Base-by-base conservation (phyloP, 2,113 vertebrate species). In the Chrysemys picta region DNA sequence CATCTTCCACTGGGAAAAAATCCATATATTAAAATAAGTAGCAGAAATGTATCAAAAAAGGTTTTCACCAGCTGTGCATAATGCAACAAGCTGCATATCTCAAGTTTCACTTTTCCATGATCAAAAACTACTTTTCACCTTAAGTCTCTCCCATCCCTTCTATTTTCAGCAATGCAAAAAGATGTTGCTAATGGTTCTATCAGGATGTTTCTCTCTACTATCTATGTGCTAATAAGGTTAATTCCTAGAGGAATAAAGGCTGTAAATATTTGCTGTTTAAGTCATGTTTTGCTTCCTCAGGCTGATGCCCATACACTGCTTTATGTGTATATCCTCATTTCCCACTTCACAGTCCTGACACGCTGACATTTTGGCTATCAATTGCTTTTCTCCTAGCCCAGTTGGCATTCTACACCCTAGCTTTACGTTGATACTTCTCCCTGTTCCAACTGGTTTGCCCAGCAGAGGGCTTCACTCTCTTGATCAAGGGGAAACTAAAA, bases 381-480 rank as follows among this genome's bases (percentile, higher is more conserved):
- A 75, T 22, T 52, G 19, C 65, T 85, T 72, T n/a, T 21, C 10
- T 80, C 90, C 84, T 27, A 25, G 6, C 6, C 42, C 22, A 25
- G 12, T 45, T 45, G 25, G 5, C 75, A 47, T 29, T 14, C 42
- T 47, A 24, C 22, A 7, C 45, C 75, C 42, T 65, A 29, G 78
- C 27, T 95, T 84, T 78, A 25, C 29, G 82, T 93, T 54, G 8
- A 1, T 47, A 35, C 21, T 90, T 45, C 38, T 82, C 93, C 52
- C 80, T 85, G 93, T 78, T 92, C 12, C 47, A 88, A 90, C 91
- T 1, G 29, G 93, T 42, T 96, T 89, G 93, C 65, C 95, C 95
- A 94, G 93, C 83, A 97, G 96, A 93, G 87, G 93, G 95, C 17
- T 94, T 1, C n/a, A 56, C 62, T 17, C 35, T 86, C 72, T 80